Evolutionary conservation across 1,140 invertebrate genomes (phyloP).

Genomic region (Marisa cornuarietis): DNA sequence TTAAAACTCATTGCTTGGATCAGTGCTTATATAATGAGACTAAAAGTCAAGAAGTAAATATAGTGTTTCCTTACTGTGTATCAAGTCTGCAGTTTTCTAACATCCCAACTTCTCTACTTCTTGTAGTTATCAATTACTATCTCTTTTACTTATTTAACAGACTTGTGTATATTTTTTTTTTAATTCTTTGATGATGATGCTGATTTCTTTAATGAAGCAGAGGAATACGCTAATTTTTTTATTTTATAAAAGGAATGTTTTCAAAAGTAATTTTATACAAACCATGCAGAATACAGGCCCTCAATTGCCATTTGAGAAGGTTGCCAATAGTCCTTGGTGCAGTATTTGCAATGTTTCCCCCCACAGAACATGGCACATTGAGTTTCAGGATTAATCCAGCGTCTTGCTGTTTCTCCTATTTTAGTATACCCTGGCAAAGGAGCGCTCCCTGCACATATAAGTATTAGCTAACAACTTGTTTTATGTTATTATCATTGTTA

Average conservation of each 20-base stretch:
- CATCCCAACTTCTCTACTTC: no score
- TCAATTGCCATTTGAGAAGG: slow-evolving; percentile 77
- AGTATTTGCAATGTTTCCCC: slow-evolving; percentile 83
- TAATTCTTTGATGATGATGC: no score
- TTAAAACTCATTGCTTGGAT: no score
- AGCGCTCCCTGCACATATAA: slow-evolving; percentile 32
- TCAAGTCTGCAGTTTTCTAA: no score
- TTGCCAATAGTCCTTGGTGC: slow-evolving; percentile 75
- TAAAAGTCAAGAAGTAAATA: no score
- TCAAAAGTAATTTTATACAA: slow-evolving; percentile 52
- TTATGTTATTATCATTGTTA: neutral
- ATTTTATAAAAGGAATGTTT: neutral
- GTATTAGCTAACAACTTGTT: neutral
- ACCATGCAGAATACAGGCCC: slow-evolving; percentile 87
- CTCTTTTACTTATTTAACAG: no score
- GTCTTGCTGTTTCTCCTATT: slow-evolving; percentile 45
- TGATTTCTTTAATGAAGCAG: no score
- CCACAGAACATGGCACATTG: slow-evolving; percentile 69
- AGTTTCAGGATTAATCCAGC: slow-evolving; percentile 42
- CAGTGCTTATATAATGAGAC: no score
- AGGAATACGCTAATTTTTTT: neutral
- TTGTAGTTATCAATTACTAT: no score
- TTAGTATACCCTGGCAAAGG: slow-evolving; percentile 42
- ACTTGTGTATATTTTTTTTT: neutral
- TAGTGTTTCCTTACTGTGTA: no score